Evolutionary conservation across 2,113 vertebrate genomes (phyloP).

Genomic region (Apodemus sylvaticus): DNA sequence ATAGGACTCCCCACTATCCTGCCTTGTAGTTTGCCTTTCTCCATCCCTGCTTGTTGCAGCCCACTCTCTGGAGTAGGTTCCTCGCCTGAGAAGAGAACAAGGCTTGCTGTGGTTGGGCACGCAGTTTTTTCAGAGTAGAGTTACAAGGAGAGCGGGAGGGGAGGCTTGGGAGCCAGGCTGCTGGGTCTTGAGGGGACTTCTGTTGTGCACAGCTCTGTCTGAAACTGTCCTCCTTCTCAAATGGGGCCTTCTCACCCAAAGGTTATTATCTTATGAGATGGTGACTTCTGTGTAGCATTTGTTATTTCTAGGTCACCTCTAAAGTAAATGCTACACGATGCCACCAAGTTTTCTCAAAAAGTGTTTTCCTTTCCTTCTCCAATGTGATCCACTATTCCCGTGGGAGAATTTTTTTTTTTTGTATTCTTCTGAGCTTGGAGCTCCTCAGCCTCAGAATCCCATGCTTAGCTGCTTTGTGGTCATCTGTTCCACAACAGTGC

Average conservation of each 20-base stretch:
- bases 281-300: neutral
- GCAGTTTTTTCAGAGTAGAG: neutral
- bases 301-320: neutral
- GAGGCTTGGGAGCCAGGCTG: neutral
- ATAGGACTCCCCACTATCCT: neutral
- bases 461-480: neutral
- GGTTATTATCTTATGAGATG: neutral
- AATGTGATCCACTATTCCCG: neutral
- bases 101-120: neutral
- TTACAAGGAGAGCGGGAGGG: neutral
- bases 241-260: neutral
- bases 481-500: neutral
- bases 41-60: neutral
- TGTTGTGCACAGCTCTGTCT: neutral
- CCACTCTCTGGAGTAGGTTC: neutral
- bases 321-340: neutral
- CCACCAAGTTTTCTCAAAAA: neutral
- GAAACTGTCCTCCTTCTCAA: neutral
- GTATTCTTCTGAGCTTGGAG: neutral
- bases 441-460: neutral
- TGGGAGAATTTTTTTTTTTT: neutral
- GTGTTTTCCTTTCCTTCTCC: too few species aligned
- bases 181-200: neutral
- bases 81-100: neutral
- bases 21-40: neutral